phyloP scores from a whole-genome alignment of 2,113 vertebrate species.

The Tympanuchus pallidicinctus region DNA sequence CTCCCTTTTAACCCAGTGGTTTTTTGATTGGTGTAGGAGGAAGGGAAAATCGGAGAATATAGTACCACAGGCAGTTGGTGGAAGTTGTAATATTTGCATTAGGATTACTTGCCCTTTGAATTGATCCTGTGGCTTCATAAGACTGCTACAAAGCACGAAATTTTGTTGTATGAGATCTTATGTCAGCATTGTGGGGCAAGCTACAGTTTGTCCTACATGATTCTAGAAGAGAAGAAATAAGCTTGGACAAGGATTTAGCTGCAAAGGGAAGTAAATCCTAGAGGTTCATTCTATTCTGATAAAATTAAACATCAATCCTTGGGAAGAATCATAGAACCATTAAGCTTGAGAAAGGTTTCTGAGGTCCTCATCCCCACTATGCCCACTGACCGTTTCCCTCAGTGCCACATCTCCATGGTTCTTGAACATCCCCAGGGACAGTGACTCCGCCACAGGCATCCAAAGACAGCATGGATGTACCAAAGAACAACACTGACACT shows the following conservation, averaged over 20 bases:
- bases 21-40: neutral
- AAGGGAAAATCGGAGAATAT: neutral
- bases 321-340: too few relatives aligned
- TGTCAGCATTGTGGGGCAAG: neutral
- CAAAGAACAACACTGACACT: neutral
- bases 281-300: neutral
- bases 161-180: neutral
- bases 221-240: neutral
- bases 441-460: neutral
- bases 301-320: too few relatives aligned
- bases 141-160: neutral
- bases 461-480: neutral
- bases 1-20: neutral
- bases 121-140: neutral
- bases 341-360: too few relatives aligned
- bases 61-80: neutral
- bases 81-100: neutral
- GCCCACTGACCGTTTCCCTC: too few relatives aligned
- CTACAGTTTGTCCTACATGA: neutral
- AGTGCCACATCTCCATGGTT: too few relatives aligned
- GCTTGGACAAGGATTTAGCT: neutral
- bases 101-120: too few relatives aligned
- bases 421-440: too few relatives aligned
- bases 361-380: too few relatives aligned
- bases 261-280: neutral